These are phyloP conservation scores for Indicator indicator DNA, from an alignment of 2,113 vertebrate genomes.

Conservation along the genomic window DNA sequence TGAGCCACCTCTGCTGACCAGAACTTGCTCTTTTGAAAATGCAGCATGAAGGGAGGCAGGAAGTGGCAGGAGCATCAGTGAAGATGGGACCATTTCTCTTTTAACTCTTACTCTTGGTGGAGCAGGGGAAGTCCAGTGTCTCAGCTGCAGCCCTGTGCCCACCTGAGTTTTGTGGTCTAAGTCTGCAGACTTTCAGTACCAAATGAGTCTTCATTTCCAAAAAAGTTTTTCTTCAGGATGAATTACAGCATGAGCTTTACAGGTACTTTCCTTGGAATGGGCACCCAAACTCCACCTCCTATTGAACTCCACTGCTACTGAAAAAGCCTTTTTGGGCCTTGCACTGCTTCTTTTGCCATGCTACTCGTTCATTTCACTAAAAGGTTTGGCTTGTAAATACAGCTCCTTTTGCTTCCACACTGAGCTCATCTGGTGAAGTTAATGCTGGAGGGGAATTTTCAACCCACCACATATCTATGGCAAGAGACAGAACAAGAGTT, in stretches of 20 bases:
- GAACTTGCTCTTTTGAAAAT: not conserved
- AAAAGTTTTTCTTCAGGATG: not conserved
- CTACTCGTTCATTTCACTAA: not conserved
- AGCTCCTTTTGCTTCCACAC: no score
- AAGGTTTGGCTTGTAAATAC: not conserved
- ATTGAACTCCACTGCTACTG: not conserved
- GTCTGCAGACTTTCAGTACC: not conserved
- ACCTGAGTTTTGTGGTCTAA: not conserved
- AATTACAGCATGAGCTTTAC: not conserved
- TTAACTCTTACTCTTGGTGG: not conserved
- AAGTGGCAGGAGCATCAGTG: not conserved
- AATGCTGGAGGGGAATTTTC: no score
- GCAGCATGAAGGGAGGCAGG: not conserved
- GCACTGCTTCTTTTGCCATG: not conserved
- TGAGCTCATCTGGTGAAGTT: no score
- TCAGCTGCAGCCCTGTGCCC: not conserved
- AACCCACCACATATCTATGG: no score
- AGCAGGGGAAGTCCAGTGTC: not conserved
- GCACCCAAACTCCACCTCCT: not conserved
- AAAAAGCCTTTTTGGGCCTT: not conserved
- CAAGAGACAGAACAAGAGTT: not conserved
- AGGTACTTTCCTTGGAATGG: not conserved
- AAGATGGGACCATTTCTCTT: not conserved
- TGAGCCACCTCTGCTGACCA: not conserved
- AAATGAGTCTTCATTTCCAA: not conserved